Base-by-base conservation (phyloP, 2,797 vertebrate genomes). In the Centropyge bicolor region DNA sequence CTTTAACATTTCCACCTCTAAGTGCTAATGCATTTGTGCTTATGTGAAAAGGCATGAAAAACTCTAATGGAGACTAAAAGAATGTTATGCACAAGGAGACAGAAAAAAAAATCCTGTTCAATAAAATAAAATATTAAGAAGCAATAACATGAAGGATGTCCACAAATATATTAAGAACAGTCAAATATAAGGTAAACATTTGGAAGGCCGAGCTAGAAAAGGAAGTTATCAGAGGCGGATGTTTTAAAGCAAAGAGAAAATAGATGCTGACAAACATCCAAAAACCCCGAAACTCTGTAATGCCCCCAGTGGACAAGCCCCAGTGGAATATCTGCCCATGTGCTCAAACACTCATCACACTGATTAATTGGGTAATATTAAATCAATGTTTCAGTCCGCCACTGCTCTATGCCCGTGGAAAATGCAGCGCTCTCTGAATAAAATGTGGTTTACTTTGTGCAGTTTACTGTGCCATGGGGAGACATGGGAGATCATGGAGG, bases 301-400 rank as follows among this genome's bases (percentile, higher is more conserved):
- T 20, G 60, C 46, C 27, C 45, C 70, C 22, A 60, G 74, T 64
- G 68, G 49, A 62, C 55, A 70, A 62, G 5, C 45, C 48, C 51
- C 68, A 17, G 73, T 74, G 24, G 52, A 83, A 70, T 63, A 83
- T 66, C 54, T 60, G 54, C 31, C 16, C 36, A 66, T 79, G 52
- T 80, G 54, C 54, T 76, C 67, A 84, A 83, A 84, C 73, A 80
- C 46, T 67, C 68, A 74, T 81, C 59, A 57, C 57, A 48, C 35
- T 74, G 51, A 79, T 75, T 85, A 78, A 84, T 40, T 77, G 63
- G 55, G 22, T 40, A 65, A 86, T 46, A 74, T 82, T 62, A 43
- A 72, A 88, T 78, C 60, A n/a, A 74, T 84, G 70, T 81, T 76
- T 67, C 69, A 82, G 74, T 45, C 61, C 13, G 19, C 51, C 27